A percentile compares a stretch with the other conserved stretches of the same genome.
phyloP scores from a whole-genome alignment of 1,140 invertebrate species.

The Hycleus cichorii region DNA sequence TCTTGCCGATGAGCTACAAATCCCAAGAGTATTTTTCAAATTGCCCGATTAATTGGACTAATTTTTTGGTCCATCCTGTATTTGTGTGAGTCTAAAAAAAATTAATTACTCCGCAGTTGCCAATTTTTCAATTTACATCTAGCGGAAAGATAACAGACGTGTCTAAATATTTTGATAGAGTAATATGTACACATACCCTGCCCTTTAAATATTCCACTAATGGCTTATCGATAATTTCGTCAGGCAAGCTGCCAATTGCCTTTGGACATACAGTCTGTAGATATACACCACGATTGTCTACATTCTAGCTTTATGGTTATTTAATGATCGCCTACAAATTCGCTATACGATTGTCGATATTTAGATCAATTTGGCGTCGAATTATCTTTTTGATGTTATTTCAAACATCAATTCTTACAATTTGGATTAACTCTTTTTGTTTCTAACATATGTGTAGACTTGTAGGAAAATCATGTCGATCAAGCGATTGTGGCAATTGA shows the following conservation, averaged over 20 bases:
- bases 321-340: conserved; percentile 12
- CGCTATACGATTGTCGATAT: conserved; percentile 2
- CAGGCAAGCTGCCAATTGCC: conserved; percentile 14
- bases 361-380: no score
- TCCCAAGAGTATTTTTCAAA: no score
- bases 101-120: conserved; percentile 5
- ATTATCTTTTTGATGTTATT: no score
- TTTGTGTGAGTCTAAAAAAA: neutral
- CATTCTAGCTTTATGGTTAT: conserved; percentile 11
- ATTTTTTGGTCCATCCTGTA: no score
- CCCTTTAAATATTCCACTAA: conserved; percentile 1
- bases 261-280: neutral
- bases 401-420: neutral
- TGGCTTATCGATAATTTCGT: conserved; percentile 14
- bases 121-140: neutral
- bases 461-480: neutral
- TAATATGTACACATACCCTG: conserved; percentile 3
- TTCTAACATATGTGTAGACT: neutral
- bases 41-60: no score
- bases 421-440: conserved; percentile 4
- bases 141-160: conserved; percentile 5
- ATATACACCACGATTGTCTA: conserved; percentile 3
- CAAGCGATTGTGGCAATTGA: conserved; percentile 12
- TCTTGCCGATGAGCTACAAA: no score
- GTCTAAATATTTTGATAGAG: conserved; percentile 1